Conservation (phyloP, 2,113 vertebrate genomes). For the Catagonus wagneri region DNA sequence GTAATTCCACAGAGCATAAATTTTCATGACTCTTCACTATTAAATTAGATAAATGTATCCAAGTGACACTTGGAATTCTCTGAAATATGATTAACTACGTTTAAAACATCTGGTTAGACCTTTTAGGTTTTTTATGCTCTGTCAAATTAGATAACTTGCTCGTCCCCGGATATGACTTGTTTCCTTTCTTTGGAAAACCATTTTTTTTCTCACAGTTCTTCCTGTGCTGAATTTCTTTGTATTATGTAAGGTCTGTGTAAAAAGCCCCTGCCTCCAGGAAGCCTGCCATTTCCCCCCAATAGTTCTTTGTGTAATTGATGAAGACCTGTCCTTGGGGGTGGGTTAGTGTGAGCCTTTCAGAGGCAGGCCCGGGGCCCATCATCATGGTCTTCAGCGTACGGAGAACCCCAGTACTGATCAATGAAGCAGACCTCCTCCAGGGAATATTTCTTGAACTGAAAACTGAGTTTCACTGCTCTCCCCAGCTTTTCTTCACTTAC, state of each 20-base stretch:
- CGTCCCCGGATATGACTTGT: not conserved
- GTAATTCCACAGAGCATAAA: conserved; percentile 1
- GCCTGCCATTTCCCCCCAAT: not conserved
- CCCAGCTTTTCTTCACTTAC: not conserved
- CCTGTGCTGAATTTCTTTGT: not conserved
- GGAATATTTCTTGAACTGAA: conserved; percentile 21
- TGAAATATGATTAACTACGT: not conserved
- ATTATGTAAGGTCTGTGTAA: not conserved
- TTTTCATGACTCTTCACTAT: conserved; percentile 22
- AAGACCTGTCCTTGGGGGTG: not conserved
- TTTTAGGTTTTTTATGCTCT: not conserved
- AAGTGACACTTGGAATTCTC: not conserved
- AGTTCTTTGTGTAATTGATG: not conserved
- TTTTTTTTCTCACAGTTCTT: conserved; percentile 39
- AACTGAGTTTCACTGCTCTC: not conserved
- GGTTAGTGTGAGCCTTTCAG: not conserved
- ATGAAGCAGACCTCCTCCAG: not conserved
- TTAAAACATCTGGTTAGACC: not conserved
- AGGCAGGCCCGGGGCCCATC: not conserved
- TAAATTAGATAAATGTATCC: conserved; percentile 37
- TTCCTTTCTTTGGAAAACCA: not conserved
- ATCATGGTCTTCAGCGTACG: not conserved
- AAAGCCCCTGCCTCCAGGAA: not conserved
- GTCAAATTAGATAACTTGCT: not conserved
- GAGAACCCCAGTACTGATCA: not conserved